A percentile compares a stretch with the other conserved stretches of the same genome.
phyloP scores from a whole-genome alignment of 2,888 invertebrate genomes.

The Bellardia pandia region DNA sequence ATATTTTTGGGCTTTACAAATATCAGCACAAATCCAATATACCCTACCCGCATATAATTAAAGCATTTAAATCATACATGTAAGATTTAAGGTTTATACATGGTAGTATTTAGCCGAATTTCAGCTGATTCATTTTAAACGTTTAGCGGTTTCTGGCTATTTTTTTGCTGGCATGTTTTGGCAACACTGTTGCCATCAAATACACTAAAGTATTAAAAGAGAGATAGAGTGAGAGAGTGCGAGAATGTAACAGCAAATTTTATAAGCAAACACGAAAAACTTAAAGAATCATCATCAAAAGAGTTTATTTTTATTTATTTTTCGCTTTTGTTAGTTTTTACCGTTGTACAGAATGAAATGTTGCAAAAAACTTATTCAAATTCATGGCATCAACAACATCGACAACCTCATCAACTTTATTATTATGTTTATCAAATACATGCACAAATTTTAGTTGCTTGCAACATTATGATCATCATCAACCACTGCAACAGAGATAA shows the following conservation, averaged over 20 bases:
- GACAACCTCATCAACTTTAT: conserved; percentile 25
- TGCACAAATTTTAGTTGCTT: background rate
- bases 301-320: background rate
- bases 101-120: no score
- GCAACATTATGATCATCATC: conserved; percentile 23
- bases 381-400: conserved; percentile 35
- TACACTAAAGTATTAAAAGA: conserved; percentile 6
- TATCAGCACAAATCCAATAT: no score
- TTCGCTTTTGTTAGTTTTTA: background rate
- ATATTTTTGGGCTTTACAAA: no score
- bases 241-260: background rate
- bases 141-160: no score
- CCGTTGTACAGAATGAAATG: conserved; percentile 15
- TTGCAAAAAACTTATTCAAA: conserved; percentile 41
- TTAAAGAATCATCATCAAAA: conserved; percentile 33
- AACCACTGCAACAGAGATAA: background rate
- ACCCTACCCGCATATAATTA: no score
- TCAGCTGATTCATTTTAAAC: no score
- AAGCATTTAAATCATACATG: no score
- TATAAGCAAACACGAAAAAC: conserved; percentile 2
- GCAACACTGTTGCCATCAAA: no score
- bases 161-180: no score
- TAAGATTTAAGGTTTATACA: no score
- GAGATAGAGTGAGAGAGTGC: background rate
- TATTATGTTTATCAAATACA: conserved; percentile 22